Conservation (phyloP, 2,888 invertebrate genomes). For the Andricus curvator region DNA sequence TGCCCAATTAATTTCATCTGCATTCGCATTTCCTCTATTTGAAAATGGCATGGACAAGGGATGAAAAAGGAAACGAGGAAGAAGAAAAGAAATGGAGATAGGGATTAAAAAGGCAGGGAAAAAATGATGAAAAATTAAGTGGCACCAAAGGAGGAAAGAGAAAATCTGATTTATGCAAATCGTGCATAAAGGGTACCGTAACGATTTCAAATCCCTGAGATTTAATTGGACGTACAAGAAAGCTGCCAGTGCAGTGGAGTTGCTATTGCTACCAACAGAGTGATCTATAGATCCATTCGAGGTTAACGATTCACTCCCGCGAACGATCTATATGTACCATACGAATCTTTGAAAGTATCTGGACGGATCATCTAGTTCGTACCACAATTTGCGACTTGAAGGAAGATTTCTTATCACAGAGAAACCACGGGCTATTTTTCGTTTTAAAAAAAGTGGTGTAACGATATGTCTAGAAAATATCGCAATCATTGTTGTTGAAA, state of each 20-base stretch:
- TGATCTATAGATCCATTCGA: constrained; percentile 32
- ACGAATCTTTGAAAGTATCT: constrained; percentile 25
- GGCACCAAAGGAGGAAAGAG: constrained; percentile 45
- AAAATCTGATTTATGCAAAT: constrained; percentile 62
- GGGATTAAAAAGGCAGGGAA: background rate
- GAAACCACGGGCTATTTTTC: too few relatives aligned
- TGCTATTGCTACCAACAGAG: constrained; percentile 42
- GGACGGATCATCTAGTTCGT: constrained; percentile 24
- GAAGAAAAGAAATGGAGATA: background rate
- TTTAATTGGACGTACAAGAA: constrained; percentile 62
- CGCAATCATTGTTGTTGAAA: too few relatives aligned
- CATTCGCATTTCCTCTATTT: background rate
- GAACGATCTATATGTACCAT: constrained; percentile 29
- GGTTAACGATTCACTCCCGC: constrained; percentile 40
- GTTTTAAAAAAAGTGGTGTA: too few relatives aligned
- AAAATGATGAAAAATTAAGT: constrained; percentile 6
- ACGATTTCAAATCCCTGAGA: constrained; percentile 54
- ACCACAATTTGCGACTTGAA: background rate
- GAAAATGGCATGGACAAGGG: background rate
- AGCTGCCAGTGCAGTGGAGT: constrained; percentile 56
- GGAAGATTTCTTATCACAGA: background rate
- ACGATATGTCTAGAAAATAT: too few relatives aligned
- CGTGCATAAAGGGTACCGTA: constrained; percentile 58
- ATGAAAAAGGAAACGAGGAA: constrained; percentile 16
- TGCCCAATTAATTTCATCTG: background rate